Conservation (phyloP, 2,888 invertebrate species). For the Eledona agricola region DNA sequence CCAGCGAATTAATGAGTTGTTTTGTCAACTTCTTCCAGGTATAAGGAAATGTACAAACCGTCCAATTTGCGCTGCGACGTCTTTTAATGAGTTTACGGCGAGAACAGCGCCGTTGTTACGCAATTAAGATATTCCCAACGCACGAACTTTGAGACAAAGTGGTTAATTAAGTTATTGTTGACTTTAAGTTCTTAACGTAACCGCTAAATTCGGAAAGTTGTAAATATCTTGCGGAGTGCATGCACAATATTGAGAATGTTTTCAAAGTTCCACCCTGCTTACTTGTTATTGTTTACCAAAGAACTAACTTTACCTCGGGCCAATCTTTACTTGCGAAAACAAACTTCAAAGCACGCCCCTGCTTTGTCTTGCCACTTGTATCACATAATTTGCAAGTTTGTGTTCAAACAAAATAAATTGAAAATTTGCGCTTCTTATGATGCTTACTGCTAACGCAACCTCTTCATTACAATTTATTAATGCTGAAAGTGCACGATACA, state of each 20-base stretch:
- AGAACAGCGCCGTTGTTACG: slow-evolving; percentile 5
- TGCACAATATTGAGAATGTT: slow-evolving; percentile 36
- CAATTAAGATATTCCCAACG: slow-evolving; percentile 25
- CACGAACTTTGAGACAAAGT: slow-evolving; percentile 23
- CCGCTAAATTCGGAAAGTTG: slow-evolving; percentile 25
- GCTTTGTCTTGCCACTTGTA: too few relatives aligned
- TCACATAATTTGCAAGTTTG: neutral
- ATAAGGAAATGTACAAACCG: too few relatives aligned
- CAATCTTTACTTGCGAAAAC: slow-evolving; percentile 37
- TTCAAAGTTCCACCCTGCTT: slow-evolving; percentile 33
- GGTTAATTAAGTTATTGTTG: slow-evolving; percentile 35
- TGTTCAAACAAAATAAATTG: too few relatives aligned
- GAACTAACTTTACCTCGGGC: slow-evolving; percentile 36
- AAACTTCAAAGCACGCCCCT: slow-evolving; percentile 23
- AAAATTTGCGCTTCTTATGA: too few relatives aligned
- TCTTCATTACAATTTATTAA: too few relatives aligned
- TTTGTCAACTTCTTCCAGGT: too few relatives aligned
- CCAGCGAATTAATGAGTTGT: too few relatives aligned
- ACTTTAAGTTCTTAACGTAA: slow-evolving; percentile 36
- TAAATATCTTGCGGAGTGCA: slow-evolving; percentile 35
- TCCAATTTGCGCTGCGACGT: slow-evolving; percentile 1
- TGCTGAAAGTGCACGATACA: too few relatives aligned
- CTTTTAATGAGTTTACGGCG: slow-evolving; percentile 3
- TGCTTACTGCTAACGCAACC: too few relatives aligned
- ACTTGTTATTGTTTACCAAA: slow-evolving; percentile 40